Percentiles rank a stretch among this genome's conserved stretches.
phyloP scores from a whole-genome alignment of 1,140 invertebrate genomes.

The Calliphora vicina region DNA sequence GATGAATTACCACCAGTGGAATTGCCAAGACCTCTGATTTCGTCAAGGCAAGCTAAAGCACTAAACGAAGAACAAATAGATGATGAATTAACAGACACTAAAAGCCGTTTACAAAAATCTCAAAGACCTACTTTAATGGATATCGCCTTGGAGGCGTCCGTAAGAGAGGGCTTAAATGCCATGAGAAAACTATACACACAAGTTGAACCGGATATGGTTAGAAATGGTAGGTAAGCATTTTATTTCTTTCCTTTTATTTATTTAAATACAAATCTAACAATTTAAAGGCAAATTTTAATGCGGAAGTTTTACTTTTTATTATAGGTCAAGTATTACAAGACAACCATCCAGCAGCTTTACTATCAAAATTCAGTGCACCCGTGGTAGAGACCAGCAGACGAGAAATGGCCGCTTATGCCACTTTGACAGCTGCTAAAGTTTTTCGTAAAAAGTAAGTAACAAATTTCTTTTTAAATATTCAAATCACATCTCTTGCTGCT shows the following conservation, averaged over 20 bases:
- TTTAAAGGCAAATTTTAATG: not conserved
- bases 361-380: conserved; percentile 59
- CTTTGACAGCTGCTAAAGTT: conserved; percentile 57
- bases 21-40: not conserved
- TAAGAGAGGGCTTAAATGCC: conserved; percentile 57
- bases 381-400: conserved; percentile 47
- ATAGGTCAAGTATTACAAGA: conserved; percentile 57
- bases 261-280: no score
- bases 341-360: conserved; percentile 59
- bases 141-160: conserved; percentile 57
- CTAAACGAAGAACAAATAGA: not conserved
- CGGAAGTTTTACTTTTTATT: conserved; percentile 18
- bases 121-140: conserved; percentile 51
- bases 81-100: not conserved
- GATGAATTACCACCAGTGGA: conserved; percentile 9
- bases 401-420: conserved; percentile 61
- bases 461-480: conserved; percentile 1
- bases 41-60: not conserved
- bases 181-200: conserved; percentile 57
- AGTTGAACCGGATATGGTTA: conserved; percentile 58
- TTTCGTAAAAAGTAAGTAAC: conserved; percentile 61
- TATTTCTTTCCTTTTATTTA: no score
- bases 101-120: not conserved
- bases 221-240: conserved; percentile 51
- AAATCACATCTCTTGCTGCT: not conserved